These are phyloP conservation scores for Sinosuthora webbiana DNA, from an alignment of 2,113 vertebrate species.

Conservation along the genomic window DNA sequence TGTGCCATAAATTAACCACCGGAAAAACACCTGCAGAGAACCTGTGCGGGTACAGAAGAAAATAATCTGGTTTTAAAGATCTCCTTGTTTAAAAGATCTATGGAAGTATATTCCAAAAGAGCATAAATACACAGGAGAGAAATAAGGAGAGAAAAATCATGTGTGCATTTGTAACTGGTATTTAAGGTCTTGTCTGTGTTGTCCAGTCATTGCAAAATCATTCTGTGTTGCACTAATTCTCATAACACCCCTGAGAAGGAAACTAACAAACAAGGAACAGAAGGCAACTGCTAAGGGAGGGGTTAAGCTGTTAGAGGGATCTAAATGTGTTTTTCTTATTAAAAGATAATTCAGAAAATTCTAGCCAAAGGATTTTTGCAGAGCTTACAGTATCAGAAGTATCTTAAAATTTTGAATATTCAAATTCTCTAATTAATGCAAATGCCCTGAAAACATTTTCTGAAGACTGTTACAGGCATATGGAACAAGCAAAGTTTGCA, in stretches of 20 bases:
- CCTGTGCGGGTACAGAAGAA: neutral
- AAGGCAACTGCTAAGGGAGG: neutral
- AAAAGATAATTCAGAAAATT: neutral
- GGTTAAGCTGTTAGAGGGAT: neutral
- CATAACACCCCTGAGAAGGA: neutral
- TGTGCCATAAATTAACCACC: neutral
- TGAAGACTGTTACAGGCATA: neutral
- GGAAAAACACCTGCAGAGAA: neutral
- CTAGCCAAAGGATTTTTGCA: neutral
- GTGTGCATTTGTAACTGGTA: neutral
- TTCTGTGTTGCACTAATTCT: neutral
- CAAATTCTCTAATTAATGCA: neutral
- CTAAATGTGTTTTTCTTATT: neutral
- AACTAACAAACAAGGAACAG: neutral
- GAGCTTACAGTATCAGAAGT: neutral
- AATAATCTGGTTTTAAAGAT: neutral
- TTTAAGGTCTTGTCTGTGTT: neutral
- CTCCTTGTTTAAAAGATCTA: neutral
- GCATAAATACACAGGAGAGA: neutral
- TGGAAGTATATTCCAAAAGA: neutral
- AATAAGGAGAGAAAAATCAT: neutral
- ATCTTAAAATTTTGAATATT: neutral
- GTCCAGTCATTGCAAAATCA: neutral
- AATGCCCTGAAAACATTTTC: neutral
- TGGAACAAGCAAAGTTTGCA: neutral